A percentile compares a stretch with the other conserved stretches of the same genome.
Evolutionary conservation across 30 jellyfish, hydroid and myxozoan species (phyloP).

Genomic region (Cassiopea andromeda): DNA sequence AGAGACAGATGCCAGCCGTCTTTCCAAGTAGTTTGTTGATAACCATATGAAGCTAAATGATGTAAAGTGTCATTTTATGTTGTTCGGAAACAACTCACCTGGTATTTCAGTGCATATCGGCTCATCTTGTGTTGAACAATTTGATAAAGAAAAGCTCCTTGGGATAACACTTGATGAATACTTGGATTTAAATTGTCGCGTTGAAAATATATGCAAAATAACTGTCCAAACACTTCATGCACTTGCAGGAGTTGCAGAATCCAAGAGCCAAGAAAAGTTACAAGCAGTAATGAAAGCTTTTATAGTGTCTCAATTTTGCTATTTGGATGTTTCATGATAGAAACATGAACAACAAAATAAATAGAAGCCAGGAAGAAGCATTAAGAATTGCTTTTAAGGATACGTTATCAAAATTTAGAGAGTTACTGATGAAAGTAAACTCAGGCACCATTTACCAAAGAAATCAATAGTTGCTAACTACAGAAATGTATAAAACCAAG

Average conservation of each 20-base stretch:
- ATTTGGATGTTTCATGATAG: neutral
- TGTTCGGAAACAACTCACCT: constrained; percentile 18
- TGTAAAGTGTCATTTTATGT: constrained; percentile 26
- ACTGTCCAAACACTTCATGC: constrained; percentile 1
- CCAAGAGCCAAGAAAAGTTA: constrained; percentile 35
- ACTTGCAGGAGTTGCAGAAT: constrained; percentile 28
- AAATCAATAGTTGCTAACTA: too few species aligned
- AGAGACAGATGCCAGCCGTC: constrained; percentile 10
- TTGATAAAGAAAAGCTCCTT: neutral
- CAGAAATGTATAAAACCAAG: too few species aligned
- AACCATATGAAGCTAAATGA: neutral
- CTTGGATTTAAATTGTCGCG: constrained; percentile 4
- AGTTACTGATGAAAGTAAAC: too few species aligned
- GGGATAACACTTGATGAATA: neutral
- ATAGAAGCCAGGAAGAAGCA: neutral
- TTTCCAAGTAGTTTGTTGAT: neutral
- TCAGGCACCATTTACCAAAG: too few species aligned
- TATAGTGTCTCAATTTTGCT: neutral
- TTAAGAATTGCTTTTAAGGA: too few species aligned
- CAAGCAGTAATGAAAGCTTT: neutral
- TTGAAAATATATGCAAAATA: constrained; percentile 4
- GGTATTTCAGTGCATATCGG: constrained; percentile 29
- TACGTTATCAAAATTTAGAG: too few species aligned
- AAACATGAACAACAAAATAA: neutral
- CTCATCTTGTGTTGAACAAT: constrained; percentile 3